Percentiles rank a stretch among this genome's conserved stretches.
phyloP scores from a whole-genome alignment of 2,797 vertebrate species.

The Danio albolineatus region DNA sequence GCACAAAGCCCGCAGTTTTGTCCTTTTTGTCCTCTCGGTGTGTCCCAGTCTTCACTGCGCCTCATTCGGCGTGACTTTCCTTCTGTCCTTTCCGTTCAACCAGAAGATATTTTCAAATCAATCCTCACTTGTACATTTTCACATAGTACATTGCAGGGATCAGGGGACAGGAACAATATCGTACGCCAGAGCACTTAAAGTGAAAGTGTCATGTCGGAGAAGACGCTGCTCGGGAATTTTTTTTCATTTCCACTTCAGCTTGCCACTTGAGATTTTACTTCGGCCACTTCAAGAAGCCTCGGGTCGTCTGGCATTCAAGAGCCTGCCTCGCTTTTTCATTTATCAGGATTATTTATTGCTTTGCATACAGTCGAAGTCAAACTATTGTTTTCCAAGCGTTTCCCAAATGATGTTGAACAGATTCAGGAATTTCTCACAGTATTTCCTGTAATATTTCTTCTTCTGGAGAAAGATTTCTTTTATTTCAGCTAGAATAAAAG shows the following conservation, averaged over 20 bases:
- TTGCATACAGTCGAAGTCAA: too few relatives aligned
- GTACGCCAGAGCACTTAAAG: slow-evolving; percentile 19
- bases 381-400: too few relatives aligned
- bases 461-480: too few relatives aligned
- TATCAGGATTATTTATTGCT: not conserved
- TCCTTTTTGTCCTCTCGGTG: not conserved
- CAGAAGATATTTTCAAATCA: slow-evolving; percentile 38
- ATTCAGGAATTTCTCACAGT: too few relatives aligned
- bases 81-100: slow-evolving; percentile 27
- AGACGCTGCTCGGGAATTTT: not conserved
- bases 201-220: slow-evolving; percentile 31
- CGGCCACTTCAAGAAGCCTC: not conserved
- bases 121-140: slow-evolving; percentile 18
- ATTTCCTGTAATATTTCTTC: too few relatives aligned
- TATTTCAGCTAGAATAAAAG: too few relatives aligned
- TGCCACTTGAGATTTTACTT: slow-evolving; percentile 26
- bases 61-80: slow-evolving; percentile 14
- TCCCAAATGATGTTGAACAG: too few relatives aligned
- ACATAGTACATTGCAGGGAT: slow-evolving; percentile 18
- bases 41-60: slow-evolving; percentile 1
- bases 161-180: not conserved
- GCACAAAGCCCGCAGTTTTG: not conserved
- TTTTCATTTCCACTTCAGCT: slow-evolving; percentile 6
- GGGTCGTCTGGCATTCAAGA: slow-evolving; percentile 13
- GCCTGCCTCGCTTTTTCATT: slow-evolving; percentile 11